phyloP scores from a whole-genome alignment of 2,888 invertebrate species.

The Amitus sp. region DNA sequence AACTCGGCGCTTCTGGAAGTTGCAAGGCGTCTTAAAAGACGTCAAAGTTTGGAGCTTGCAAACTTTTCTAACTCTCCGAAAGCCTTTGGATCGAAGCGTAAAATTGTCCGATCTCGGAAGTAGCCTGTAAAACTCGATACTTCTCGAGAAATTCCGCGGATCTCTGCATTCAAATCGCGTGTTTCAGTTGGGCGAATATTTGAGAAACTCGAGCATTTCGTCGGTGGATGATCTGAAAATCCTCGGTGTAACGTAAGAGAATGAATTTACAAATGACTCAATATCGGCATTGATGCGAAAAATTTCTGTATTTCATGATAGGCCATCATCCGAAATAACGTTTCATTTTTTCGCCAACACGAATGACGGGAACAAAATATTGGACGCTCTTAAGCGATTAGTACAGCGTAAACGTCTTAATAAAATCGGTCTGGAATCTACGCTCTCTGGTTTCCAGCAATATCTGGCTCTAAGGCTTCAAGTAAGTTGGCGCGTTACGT shows the following conservation, averaged over 20 bases:
- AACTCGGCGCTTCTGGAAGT: slow-evolving; percentile 77
- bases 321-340: slow-evolving; percentile 60
- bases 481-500: no score
- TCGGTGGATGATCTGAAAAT: slow-evolving; percentile 74
- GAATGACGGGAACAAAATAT: slow-evolving; percentile 68
- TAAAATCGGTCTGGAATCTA: slow-evolving; percentile 72
- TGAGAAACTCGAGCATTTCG: slow-evolving; percentile 74
- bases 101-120: background rate
- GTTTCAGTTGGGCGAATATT: slow-evolving; percentile 74
- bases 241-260: slow-evolving; percentile 77
- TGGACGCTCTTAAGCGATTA: slow-evolving; percentile 70
- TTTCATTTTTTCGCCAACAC: slow-evolving; percentile 67
- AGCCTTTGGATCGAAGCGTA: background rate
- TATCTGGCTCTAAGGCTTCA: slow-evolving; percentile 77
- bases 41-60: slow-evolving; percentile 48
- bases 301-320: slow-evolving; percentile 33
- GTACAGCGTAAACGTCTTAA: slow-evolving; percentile 72
- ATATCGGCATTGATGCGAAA: slow-evolving; percentile 15
- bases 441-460: slow-evolving; percentile 76
- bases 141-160: background rate
- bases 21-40: slow-evolving; percentile 70
- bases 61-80: slow-evolving; percentile 47
- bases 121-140: background rate
- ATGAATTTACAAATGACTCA: no score
- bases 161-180: slow-evolving; percentile 15